Evolutionary conservation across 2,797 vertebrate genomes (phyloP).

Genomic region (Pteronotus mesoamericanus): DNA sequence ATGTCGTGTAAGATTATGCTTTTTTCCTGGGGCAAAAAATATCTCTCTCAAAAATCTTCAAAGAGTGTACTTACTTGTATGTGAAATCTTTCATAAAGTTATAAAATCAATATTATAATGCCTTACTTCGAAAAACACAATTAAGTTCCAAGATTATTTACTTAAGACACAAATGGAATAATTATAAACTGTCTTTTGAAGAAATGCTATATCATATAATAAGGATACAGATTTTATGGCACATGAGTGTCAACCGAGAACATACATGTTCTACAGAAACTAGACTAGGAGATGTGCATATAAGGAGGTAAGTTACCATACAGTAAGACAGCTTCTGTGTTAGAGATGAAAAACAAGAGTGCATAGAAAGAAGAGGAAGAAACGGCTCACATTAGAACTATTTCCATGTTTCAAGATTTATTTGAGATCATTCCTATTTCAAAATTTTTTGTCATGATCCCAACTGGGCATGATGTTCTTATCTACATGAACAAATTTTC

Average conservation of each 20-base stretch:
- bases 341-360: background rate
- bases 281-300: background rate
- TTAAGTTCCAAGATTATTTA: background rate
- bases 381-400: background rate
- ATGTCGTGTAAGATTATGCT: constrained; percentile 47
- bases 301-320: background rate
- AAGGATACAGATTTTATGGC: background rate
- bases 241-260: background rate
- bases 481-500: background rate
- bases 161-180: background rate
- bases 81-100: constrained; percentile 50
- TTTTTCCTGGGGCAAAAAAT: constrained; percentile 41
- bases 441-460: background rate
- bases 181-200: background rate
- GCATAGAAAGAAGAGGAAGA: background rate
- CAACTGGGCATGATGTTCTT: background rate
- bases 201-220: background rate
- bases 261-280: background rate
- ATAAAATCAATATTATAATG: background rate
- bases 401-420: background rate
- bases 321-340: background rate
- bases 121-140: constrained; percentile 30
- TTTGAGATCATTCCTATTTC: background rate
- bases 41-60: constrained; percentile 54
- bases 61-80: constrained; percentile 39